These are phyloP conservation scores for Pardosa pseudoannulata DNA, from an alignment of 2,888 invertebrate genomes.

Conservation along the genomic window DNA sequence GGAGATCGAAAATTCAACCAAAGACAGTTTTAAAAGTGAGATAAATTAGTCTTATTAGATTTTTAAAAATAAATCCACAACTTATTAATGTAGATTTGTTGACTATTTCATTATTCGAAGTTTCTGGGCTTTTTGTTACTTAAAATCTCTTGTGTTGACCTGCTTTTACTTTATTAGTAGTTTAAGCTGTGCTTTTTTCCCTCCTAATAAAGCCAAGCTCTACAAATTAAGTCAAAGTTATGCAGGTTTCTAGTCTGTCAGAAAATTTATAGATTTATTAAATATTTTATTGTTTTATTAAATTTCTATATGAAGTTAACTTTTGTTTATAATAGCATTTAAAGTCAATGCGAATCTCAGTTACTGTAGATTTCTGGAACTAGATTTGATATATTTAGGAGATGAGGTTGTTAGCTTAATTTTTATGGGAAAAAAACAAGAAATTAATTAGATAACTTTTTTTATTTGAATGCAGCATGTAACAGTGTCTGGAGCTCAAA, in stretches of 20 bases:
- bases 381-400: constrained; percentile 1
- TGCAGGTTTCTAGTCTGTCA: constrained; percentile 10
- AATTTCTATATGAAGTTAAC: background rate
- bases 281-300: background rate
- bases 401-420: background rate
- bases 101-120: too few species aligned
- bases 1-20: too few species aligned
- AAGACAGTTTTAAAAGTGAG: too few species aligned
- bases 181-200: constrained; percentile 5
- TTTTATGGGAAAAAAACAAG: background rate
- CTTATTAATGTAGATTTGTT: too few species aligned
- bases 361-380: background rate
- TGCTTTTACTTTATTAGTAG: background rate
- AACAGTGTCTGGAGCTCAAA: constrained; percentile 4
- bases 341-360: constrained; percentile 2
- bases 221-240: background rate
- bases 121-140: too few species aligned
- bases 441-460: background rate
- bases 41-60: too few species aligned
- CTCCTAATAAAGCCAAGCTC: background rate
- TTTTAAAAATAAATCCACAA: too few species aligned
- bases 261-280: background rate
- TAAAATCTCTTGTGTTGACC: background rate
- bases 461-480: background rate
- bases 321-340: constrained; percentile 1